A percentile compares a stretch with the other conserved stretches of the same genome.
phyloP scores from a whole-genome alignment of 2,888 invertebrate genomes.

The Plebejus argus region DNA sequence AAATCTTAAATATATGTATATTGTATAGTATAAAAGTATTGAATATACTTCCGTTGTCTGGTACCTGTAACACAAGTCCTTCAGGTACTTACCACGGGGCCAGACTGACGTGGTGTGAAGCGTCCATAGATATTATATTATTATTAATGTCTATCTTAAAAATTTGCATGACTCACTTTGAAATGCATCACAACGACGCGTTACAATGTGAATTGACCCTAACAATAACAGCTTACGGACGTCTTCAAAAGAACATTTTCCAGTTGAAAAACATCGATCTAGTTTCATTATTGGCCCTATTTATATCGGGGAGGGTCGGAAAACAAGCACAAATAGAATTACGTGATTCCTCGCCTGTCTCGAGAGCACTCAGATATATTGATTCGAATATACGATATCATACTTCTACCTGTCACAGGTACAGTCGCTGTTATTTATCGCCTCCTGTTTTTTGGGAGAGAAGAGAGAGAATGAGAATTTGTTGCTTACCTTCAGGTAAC shows the following conservation, averaged over 20 bases:
- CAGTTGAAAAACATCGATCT: slow-evolving; percentile 28
- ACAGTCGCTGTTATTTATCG: not conserved
- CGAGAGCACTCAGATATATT: slow-evolving; percentile 43
- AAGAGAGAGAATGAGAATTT: too few relatives aligned
- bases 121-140: too few relatives aligned
- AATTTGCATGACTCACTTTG: not conserved
- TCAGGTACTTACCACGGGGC: too few relatives aligned
- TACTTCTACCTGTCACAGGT: slow-evolving; percentile 19
- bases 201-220: not conserved
- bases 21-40: too few relatives aligned
- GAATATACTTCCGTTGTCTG: too few relatives aligned
- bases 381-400: slow-evolving; percentile 41
- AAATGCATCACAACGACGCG: not conserved
- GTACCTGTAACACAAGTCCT: too few relatives aligned
- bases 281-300: slow-evolving; percentile 32
- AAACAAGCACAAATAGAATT: slow-evolving; percentile 43
- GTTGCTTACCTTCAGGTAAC: too few relatives aligned
- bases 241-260: slow-evolving; percentile 3
- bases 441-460: not conserved
- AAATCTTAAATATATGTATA: too few relatives aligned
- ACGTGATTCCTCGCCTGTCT: slow-evolving; percentile 39
- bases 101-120: too few relatives aligned
- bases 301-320: slow-evolving; percentile 35
- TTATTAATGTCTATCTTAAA: too few relatives aligned
- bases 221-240: not conserved